Evolutionary conservation across 2,888 invertebrate species (phyloP), one percentile per base, ranked within the genome.

Genomic region (Tetheella fluctuosa): DNA sequence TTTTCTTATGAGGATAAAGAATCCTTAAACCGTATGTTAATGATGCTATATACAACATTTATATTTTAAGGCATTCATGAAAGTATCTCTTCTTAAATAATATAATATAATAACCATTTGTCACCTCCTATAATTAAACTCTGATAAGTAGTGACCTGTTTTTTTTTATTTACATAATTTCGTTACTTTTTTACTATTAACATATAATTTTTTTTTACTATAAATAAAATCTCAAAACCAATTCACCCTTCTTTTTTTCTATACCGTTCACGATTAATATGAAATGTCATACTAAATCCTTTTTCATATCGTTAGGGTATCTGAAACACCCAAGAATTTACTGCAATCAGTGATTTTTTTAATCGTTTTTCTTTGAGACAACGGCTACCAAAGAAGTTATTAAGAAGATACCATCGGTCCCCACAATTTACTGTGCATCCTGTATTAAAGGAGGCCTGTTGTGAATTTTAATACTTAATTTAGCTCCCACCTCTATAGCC

Each of bases 401-500:
- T 88, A 90, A 83, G 65, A 59, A 59, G 90, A 90, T 89, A 87
- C 70, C 72, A 90, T 90, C 89, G 68, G 63, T 63, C 62, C 64
- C 71, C 67, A 81, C 82, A 84, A 85, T 87, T 85, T 87, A 86
- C 82, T 74, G 48, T 74, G 70, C 73, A 69, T 77, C 80, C 79
- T 76, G 75, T 83, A 83, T 84, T 80, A 81, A 80, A 73, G 71
- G 69, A 65, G 73, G 73, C 65, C 70, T 78, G 78, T 85, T 79
- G 83, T 84, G 84, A 87, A 89, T 88, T 88, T 89, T 86, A 89
- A 88, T 89, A 85, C 85, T 84, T 79, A 81, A 86, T 85, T 85
- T 80, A 80, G 76, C 70, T 76, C 59, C 65, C 66, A 70, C 67
- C 67, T 74, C 68, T 70, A 74, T 62, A 28, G 54, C 59, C 58